Conservation (phyloP, 1,140 invertebrate genomes). For the Aphelenchoides avenae region DNA sequence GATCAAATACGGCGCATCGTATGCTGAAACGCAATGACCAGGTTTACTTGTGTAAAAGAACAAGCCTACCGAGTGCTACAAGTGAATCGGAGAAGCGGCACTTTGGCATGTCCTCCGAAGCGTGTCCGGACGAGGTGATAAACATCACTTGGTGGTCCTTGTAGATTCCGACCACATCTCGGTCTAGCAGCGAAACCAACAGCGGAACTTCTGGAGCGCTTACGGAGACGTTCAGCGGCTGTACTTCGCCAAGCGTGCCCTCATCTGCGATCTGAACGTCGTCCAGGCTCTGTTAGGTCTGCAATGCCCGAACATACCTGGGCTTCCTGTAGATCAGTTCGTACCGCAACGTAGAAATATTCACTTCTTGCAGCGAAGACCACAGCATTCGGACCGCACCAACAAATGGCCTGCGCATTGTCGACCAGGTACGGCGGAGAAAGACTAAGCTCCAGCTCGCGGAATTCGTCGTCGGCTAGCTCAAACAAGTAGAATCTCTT, state of each 20-base stretch:
- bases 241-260: no score
- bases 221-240: no score
- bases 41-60: background rate
- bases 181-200: no score
- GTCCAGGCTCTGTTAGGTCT: no score
- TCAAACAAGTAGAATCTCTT: conserved; percentile 37
- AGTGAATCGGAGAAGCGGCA: conserved; percentile 23
- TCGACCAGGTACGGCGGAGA: conserved; percentile 17
- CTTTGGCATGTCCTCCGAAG: conserved; percentile 1
- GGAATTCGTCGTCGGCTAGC: conserved; percentile 32
- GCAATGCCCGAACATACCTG: no score
- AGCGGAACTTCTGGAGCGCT: no score
- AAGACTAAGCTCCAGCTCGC: conserved; percentile 20
- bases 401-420: conserved; percentile 20
- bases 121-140: conserved; percentile 11
- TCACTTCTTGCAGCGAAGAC: conserved; percentile 27
- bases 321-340: no score
- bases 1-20: conserved; percentile 43
- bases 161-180: conserved; percentile 1
- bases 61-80: conserved; percentile 16
- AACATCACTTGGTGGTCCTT: conserved; percentile 16
- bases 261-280: no score
- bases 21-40: conserved; percentile 20
- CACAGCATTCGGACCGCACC: conserved; percentile 22
- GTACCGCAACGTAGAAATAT: conserved; percentile 21